Evolutionary conservation across 2,797 vertebrate genomes (phyloP), one percentile per base, ranked within the genome.

Genomic region (Chloroceryle amazona): DNA sequence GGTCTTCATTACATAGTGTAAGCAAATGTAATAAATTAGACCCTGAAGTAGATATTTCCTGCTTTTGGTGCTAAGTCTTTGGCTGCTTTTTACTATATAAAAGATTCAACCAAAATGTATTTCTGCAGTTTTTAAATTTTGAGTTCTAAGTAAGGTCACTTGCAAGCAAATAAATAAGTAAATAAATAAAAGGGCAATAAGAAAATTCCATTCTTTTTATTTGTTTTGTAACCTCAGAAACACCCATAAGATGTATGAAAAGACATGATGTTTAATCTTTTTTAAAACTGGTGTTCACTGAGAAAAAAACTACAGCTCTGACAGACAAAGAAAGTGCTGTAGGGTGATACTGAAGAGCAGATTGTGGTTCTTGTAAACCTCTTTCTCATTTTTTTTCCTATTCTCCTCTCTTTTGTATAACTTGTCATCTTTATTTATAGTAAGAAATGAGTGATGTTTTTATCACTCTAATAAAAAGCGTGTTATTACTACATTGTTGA

Each of bases 221-320:
- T 91, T 93, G 26, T 76, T 94, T 95, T 81, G 41, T 62, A 46
- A 63, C 80, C 72, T 95, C 39, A 60, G 81, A 96, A 96, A 94
- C 49, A 57, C 35, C 41, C 39, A 8, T 72, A 83, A 88, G 54
- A 57, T 44, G 8, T 68, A 86, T 84, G 51, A 80, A 91, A 89
- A 88, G 12, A 46, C 7, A 6, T 60, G 15, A 60, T 73, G 89
- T 95, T 89, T 44, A 93, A 75, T 94, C 41, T 5, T 68, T 83
- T 67, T 54, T 15, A 6, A 68, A 72, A 47, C 9, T 83, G 49
- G 6, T 46, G 25, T 86, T 94, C 65, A n/a, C 41, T 41, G 17
- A 55, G n/a, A 63, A 92, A 76, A 79, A 79, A 94, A n/a, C 49
- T 61, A 7, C 15, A 67, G 8, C 61, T 83, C 57, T 76, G 51